These are phyloP conservation scores for Sisyra terminalis DNA, from an alignment of 2,888 invertebrate species.

Conservation along the genomic window DNA sequence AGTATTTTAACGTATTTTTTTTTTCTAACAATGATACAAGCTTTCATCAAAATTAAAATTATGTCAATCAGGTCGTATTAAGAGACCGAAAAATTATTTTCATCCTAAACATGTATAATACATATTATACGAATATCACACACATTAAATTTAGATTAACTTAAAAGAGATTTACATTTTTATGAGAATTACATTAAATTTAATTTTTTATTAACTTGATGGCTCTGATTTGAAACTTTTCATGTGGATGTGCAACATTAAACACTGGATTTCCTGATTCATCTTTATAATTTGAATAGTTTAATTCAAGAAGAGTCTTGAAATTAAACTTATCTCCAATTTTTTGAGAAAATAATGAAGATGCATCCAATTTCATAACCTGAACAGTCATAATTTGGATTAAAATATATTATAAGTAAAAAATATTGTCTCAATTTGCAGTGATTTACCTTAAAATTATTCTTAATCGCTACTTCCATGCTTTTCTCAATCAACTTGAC, in stretches of 20 bases:
- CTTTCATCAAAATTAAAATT: too few species aligned
- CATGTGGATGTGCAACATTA: constrained; percentile 48
- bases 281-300: constrained; percentile 54
- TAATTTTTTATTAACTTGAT: constrained; percentile 16
- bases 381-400: constrained; percentile 19
- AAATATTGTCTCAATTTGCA: constrained; percentile 1
- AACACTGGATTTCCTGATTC: constrained; percentile 41
- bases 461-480: constrained; percentile 43
- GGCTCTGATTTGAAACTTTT: constrained; percentile 52
- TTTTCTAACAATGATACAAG: too few species aligned
- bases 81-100: too few species aligned
- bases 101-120: too few species aligned
- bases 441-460: constrained; percentile 45
- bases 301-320: constrained; percentile 41
- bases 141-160: too few species aligned
- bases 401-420: neutral
- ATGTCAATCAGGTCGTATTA: too few species aligned
- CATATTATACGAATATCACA: too few species aligned
- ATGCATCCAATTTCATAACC: constrained; percentile 68
- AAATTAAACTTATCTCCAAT: constrained; percentile 53
- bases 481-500: constrained; percentile 51
- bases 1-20: too few species aligned
- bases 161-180: too few species aligned
- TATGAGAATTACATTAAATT: too few species aligned
- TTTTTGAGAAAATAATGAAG: constrained; percentile 63